phyloP scores from a whole-genome alignment of 1,140 invertebrate species.

The Cotesia glomerata region DNA sequence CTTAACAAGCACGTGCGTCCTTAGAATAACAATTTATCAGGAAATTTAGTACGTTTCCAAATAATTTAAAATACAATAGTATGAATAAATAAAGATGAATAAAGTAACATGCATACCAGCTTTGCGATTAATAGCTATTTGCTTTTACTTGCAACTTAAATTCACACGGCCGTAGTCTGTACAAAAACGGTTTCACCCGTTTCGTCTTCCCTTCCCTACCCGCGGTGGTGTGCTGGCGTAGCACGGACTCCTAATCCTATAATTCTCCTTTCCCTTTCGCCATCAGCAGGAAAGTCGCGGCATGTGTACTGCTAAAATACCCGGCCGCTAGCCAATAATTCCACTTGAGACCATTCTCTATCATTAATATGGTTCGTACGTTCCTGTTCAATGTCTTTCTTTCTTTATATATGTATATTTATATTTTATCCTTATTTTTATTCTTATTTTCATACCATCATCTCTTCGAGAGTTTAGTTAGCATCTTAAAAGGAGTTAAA shows the following conservation, averaged over 20 bases:
- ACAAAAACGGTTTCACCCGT: slow-evolving; percentile 7
- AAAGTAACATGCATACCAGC: background rate
- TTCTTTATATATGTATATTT: background rate
- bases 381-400: background rate
- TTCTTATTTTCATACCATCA: too few species aligned
- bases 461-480: too few species aligned
- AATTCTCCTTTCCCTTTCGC: slow-evolving; percentile 31
- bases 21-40: slow-evolving; percentile 1
- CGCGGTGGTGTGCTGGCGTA: background rate
- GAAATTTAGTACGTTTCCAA: slow-evolving; percentile 1
- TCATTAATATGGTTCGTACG: slow-evolving; percentile 9
- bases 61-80: background rate
- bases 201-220: slow-evolving; percentile 1
- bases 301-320: slow-evolving; percentile 46
- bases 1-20: too few species aligned
- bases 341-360: slow-evolving; percentile 35
- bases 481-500: too few species aligned
- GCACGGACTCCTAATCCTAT: background rate
- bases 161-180: background rate
- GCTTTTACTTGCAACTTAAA: slow-evolving; percentile 2
- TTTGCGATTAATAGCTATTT: slow-evolving; percentile 2
- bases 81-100: background rate
- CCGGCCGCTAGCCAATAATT: slow-evolving; percentile 42
- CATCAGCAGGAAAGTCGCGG: slow-evolving; percentile 20
- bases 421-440: background rate